Evolutionary conservation across 2,113 vertebrate genomes (phyloP), one percentile per base, ranked within the genome.

Genomic region (Paralichthys olivaceus): DNA sequence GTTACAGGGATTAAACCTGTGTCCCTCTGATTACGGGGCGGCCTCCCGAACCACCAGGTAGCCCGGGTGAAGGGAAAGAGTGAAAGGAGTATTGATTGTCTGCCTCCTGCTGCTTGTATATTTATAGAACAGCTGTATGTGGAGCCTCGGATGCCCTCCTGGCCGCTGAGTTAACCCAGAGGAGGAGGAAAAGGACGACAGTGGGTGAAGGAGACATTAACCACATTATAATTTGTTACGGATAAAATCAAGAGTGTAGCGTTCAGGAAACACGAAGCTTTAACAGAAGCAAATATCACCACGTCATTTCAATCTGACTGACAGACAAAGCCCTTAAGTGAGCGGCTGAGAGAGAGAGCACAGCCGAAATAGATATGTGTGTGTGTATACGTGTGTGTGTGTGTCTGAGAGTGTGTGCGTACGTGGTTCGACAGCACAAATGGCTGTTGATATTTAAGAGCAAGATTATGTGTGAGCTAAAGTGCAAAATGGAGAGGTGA

Each of bases 51-150:
- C 73, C 73, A 58, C 55, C 54, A 55, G 74, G 77, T 69, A 45
- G 28, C 81, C 66, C 45, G 70, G 81, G 59, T 68, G 69, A 54
- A 82, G 69, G 29, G 71, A 34, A 62, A 28, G 65, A 72, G 79
- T 69, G 64, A 72, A 28, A 72, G 75, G 70, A 69, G 73, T 85
- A 88, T 90, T 81, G 85, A 91, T 87, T 58, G 83, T 58, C 68
- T 61, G 74, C 75, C 69, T 81, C 86, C 68, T 65, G 84, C 82
- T 75, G 83, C 79, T 77, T 75, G 69, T 77, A 76, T 85, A 86
- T 87, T 90, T 85, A 90, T 79, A 77, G 60, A 75, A 72, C 87
- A 91, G 83, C 83, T 87, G 84, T 85, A 80, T 71, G 72, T 72
- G 75, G 83, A 60, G 71, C 66, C 79, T 68, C 53, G 34, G 72